Evolutionary conservation across 2,888 invertebrate genomes (phyloP), one percentile per base, ranked within the genome.

Genomic region (Oeneis ivallda): DNA sequence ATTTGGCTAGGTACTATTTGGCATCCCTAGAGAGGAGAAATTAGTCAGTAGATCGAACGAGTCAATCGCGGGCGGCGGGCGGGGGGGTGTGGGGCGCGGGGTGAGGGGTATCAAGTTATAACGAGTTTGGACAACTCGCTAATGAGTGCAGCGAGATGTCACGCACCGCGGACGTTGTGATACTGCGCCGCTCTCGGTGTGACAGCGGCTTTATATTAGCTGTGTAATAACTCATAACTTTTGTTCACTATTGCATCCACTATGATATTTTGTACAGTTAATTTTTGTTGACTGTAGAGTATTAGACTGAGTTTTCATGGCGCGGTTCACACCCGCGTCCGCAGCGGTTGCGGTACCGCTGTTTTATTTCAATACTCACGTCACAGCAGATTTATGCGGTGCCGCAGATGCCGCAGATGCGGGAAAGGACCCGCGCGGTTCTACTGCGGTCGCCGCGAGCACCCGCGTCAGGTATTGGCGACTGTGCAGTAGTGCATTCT

Each of bases 121-220:
- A 87, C 87, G 86, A 89, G 88, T 84, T 86, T 84, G 83, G 86
- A 87, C 89, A 87, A 87, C 80, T 86, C 83, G 85, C 83, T 89
- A 88, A 89, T 89, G 89, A 88, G 87, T 81, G 78, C 74, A 78
- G 72, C 71, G 72, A 69, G 71, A 70, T 60, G 60, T 60, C 60
- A 60, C 60, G 60, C 60, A 19, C 59, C 5, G 59, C 37, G 49
- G n/a, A 11, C 17, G 49, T 15, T 15, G 2, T 37, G 53, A 7
- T 11, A 17, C 49, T 26, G 37, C 41, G 43, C 64, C 60, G 62
- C 54, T 61, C 54, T 15, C 66, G 54, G 63, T 62, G 61, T 61
- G 63, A 60, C 67, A 65, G 58, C 63, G 62, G 63, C 64, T 57
- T 63, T 54, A 56, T 41, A 39, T 56, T 41, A 41, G 56, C 56